Evolutionary conservation across 2,888 invertebrate genomes (phyloP).

Genomic region (Epiblema foenella): DNA sequence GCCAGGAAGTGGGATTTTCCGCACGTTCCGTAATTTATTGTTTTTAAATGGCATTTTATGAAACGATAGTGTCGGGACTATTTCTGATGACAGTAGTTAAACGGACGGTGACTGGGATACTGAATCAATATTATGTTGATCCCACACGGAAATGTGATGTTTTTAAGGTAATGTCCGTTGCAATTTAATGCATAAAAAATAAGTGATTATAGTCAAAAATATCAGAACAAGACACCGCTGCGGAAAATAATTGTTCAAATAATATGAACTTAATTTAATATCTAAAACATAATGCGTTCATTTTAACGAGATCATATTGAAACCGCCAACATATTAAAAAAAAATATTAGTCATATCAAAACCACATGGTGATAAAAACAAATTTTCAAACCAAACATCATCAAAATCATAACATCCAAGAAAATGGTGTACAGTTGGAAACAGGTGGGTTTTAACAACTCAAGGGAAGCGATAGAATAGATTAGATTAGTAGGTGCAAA

Average conservation of each 20-base stretch:
- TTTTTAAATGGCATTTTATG: too few relatives aligned
- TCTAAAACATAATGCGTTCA: not conserved
- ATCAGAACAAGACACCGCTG: too few relatives aligned
- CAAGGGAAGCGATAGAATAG: conserved; percentile 14
- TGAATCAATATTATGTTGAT: too few relatives aligned
- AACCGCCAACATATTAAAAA: not conserved
- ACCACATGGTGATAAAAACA: conserved; percentile 36
- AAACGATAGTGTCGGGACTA: too few relatives aligned
- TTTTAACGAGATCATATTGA: conserved; percentile 28
- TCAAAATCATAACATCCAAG: conserved; percentile 28
- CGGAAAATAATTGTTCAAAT: not conserved
- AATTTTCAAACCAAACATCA: conserved; percentile 35
- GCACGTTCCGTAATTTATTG: too few relatives aligned
- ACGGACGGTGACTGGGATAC: too few relatives aligned
- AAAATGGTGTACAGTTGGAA: not conserved
- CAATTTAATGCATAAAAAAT: too few relatives aligned
- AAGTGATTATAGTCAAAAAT: too few relatives aligned
- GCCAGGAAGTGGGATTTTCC: too few relatives aligned
- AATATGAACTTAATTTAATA: not conserved
- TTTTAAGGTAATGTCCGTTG: too few relatives aligned
- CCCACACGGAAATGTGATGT: too few relatives aligned
- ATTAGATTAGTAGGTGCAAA: conserved; percentile 39
- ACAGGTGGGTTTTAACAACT: conserved; percentile 1
- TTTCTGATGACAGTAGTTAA: too few relatives aligned
- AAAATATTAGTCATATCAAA: conserved; percentile 36